Evolutionary conservation across 2,888 invertebrate genomes (phyloP), one percentile per base, ranked within the genome.

Genomic region (Pseudococcus jackbeardsleyi): DNA sequence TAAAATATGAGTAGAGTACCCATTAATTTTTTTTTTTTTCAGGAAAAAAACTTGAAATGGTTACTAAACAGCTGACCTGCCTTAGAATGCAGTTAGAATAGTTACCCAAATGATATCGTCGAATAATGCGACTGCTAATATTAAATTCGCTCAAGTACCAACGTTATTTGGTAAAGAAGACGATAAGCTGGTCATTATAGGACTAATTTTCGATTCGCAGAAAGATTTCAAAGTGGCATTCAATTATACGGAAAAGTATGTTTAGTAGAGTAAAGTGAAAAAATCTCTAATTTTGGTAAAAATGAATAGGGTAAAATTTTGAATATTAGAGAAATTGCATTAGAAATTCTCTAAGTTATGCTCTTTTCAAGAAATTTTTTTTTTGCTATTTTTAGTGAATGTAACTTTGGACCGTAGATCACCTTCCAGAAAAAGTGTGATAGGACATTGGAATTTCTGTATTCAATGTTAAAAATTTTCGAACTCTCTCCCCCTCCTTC

Each of bases 171-270:
- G 86, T 48, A 19, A 46, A 19, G 48, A 72, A 26, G 19, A 33
- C 3, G 77, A 77, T 39, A 86, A 72, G 48, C 11, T n/a, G 3
- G 11, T 26, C 22, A 6, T 87, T 8, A 79, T 87, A 7, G 19
- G 22, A 8, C 68, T 79, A 15, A 11, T 87, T 33, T 50, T 87
- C 11, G 22, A 77, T n/a, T 39, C 86, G 17, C 72, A 22, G 22
- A 79, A 33, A 22, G 87, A 87, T 33, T 46, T 79, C 15, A 77
- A 79, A 48, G 22, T 15, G 9, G 87, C 79, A 17, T 87, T 87
- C 22, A 22, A 48, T 39, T 59, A 85, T 17, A 85, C 85, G 0
- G 39, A 54, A 54, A 26, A 39, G 85, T 85, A 64, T 59, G 17
- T 64, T 33, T 33, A 33, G n/a, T 50, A n/a, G 8, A 7, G 12